These are phyloP conservation scores for Piezodorus guildinii DNA, from an alignment of 1,140 invertebrate genomes.

Conservation along the genomic window DNA sequence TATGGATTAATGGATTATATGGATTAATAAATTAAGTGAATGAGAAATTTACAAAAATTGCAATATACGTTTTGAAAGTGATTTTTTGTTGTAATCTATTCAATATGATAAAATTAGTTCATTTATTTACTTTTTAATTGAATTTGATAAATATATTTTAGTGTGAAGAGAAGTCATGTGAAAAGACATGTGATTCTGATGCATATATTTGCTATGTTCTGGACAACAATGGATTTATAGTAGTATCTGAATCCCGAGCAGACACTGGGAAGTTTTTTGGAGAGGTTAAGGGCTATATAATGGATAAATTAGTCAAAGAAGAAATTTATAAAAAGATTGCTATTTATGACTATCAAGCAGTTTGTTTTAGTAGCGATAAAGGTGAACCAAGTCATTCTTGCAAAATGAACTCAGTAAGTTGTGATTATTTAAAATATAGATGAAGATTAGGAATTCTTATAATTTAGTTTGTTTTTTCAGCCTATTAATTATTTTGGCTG, in stretches of 20 bases:
- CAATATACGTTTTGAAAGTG: too few species aligned
- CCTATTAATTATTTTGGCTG: conserved; percentile 33
- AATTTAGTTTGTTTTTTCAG: conserved; percentile 30
- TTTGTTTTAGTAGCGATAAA: conserved; percentile 52
- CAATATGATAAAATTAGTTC: too few species aligned
- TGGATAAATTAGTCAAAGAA: conserved; percentile 62
- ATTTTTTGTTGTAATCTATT: too few species aligned
- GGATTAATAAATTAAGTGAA: too few species aligned
- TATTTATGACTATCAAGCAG: conserved; percentile 81
- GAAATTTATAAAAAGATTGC: conserved; percentile 63
- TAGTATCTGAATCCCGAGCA: conserved; percentile 56
- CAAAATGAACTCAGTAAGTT: conserved; percentile 47
- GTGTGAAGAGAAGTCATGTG: conserved; percentile 22
- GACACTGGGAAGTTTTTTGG: conserved; percentile 81
- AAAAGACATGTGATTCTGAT: conserved; percentile 53
- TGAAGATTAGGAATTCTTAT: background rate
- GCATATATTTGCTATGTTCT: conserved; percentile 72
- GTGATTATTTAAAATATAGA: background rate
- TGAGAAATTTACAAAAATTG: too few species aligned
- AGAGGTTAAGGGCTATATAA: conserved; percentile 63
- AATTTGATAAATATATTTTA: conserved; percentile 4
- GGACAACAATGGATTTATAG: conserved; percentile 81
- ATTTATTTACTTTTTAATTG: too few species aligned
- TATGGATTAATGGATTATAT: too few species aligned
- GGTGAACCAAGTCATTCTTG: conserved; percentile 40